Conservation (phyloP, 2,113 vertebrate genomes). For the Phalacrocorax carbo region DNA sequence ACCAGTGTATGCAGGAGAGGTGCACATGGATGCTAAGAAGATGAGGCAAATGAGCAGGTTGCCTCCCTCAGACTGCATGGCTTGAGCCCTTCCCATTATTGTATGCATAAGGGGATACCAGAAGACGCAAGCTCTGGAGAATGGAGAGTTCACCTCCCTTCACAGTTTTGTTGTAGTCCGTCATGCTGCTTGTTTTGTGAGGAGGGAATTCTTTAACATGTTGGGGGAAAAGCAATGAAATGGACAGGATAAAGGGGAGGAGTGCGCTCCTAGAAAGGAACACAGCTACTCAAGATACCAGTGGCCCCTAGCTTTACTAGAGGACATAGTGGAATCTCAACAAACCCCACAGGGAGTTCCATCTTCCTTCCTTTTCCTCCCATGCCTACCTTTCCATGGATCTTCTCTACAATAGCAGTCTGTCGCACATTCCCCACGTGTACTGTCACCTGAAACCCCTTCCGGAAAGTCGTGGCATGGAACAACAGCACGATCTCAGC, state of each 20-base stretch:
- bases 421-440: conserved; percentile 95
- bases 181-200: background rate
- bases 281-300: background rate
- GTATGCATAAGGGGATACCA: background rate
- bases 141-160: background rate
- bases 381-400: conserved; percentile 90
- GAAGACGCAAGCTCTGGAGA: background rate
- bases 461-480: conserved; percentile 94
- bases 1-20: background rate
- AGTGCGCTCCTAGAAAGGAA: background rate
- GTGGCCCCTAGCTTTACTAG: background rate
- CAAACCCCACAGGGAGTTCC: background rate
- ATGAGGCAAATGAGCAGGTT: background rate
- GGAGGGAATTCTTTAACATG: background rate
- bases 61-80: background rate
- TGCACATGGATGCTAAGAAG: background rate
- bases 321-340: background rate
- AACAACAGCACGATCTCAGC: conserved; percentile 96
- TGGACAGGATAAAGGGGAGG: background rate
- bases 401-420: conserved; percentile 91
- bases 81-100: background rate
- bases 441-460: conserved; percentile 97
- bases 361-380: background rate
- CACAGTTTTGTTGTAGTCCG: background rate
- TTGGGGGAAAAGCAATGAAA: background rate